Conservation (phyloP, 2,113 vertebrate species). For the Leptosomus discolor region DNA sequence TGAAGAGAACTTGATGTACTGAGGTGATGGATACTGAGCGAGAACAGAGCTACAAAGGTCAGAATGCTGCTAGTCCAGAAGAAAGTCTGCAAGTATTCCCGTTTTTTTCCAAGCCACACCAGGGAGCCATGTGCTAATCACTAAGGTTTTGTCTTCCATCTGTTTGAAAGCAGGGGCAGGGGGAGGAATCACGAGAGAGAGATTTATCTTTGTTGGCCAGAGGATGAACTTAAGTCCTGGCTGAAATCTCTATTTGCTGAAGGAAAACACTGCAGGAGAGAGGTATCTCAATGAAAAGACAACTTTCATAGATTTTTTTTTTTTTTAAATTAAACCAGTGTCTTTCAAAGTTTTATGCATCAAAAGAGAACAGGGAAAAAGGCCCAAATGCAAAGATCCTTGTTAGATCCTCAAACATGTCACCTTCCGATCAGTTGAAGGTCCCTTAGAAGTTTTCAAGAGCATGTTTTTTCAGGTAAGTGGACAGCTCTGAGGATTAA, state of each 20-base stretch:
- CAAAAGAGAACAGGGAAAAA: background rate
- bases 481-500: background rate
- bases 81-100: background rate
- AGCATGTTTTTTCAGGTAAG: background rate
- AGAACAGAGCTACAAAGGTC: background rate
- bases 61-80: background rate
- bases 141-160: background rate
- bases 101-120: background rate
- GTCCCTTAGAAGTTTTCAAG: background rate
- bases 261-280: background rate
- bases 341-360: background rate
- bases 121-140: background rate
- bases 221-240: slow-evolving; percentile 12
- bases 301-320: background rate
- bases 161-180: background rate
- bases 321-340: background rate
- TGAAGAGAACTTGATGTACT: background rate
- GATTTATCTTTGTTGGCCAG: slow-evolving; percentile 8
- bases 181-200: background rate
- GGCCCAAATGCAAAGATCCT: background rate
- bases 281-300: background rate
- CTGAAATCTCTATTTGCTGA: background rate
- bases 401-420: background rate
- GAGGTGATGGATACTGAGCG: background rate
- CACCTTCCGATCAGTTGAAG: background rate